Conservation (phyloP, 1,140 invertebrate genomes). For the Hormaphis cornu region DNA sequence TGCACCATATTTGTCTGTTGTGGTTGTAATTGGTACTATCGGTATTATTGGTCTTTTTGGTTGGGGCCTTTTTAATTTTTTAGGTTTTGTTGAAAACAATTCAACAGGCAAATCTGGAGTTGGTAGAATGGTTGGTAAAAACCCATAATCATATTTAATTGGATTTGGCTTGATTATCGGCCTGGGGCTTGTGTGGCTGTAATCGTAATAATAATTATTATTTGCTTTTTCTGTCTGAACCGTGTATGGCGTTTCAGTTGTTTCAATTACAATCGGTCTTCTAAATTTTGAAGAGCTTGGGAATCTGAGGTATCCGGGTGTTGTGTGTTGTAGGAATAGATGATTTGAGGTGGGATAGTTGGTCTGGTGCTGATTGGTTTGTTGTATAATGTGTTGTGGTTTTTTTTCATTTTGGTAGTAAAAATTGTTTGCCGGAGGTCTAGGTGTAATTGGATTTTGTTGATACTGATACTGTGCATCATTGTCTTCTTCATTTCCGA, state of each 20-base stretch:
- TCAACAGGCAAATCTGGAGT: neutral
- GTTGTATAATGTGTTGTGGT: neutral
- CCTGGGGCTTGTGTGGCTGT: neutral
- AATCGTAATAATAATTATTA: constrained; percentile 4
- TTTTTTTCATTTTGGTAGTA: neutral
- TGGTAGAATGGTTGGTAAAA: constrained; percentile 1
- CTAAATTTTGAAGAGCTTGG: neutral
- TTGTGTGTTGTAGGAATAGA: neutral
- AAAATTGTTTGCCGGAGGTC: neutral
- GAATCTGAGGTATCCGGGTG: neutral
- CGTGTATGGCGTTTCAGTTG: neutral
- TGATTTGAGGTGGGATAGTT: neutral
- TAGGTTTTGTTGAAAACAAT: neutral
- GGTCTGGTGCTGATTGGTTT: neutral
- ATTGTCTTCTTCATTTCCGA: constrained; percentile 36
- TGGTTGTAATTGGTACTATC: neutral
- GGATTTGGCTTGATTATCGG: neutral
- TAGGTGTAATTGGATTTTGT: neutral
- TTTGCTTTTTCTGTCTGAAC: neutral
- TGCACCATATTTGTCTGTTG: constrained; percentile 19
- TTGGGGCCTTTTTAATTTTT: constrained; percentile 19
- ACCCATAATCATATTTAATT: neutral
- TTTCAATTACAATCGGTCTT: constrained; percentile 6
- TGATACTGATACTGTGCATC: neutral
- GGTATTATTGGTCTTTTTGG: constrained; percentile 12